These are phyloP conservation scores for Nesidiocoris tenuis DNA, from an alignment of 2,888 invertebrate species.

Conservation along the genomic window DNA sequence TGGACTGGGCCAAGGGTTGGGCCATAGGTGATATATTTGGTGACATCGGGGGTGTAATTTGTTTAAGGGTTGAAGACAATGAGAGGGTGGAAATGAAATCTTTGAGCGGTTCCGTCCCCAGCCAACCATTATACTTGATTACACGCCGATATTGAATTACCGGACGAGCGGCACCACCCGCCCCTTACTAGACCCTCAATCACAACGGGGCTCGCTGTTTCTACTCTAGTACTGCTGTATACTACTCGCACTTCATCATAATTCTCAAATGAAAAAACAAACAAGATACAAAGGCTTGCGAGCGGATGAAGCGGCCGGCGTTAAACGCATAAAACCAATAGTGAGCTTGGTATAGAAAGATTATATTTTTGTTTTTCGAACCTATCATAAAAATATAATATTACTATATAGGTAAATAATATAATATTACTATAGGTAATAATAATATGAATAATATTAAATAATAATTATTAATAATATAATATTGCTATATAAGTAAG, in stretches of 20 bases:
- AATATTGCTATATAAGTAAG: too few species aligned
- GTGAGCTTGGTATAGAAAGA: too few species aligned
- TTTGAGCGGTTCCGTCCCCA: slow-evolving; percentile 49
- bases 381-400: too few species aligned
- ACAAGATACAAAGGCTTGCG: neutral
- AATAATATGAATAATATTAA: too few species aligned
- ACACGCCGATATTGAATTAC: slow-evolving; percentile 51
- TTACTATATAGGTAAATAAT: too few species aligned
- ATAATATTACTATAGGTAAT: too few species aligned
- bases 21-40: slow-evolving; percentile 41
- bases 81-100: slow-evolving; percentile 48
- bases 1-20: neutral
- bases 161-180: neutral
- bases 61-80: slow-evolving; percentile 48
- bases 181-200: slow-evolving; percentile 36
- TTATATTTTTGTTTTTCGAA: too few species aligned
- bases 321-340: neutral
- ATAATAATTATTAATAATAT: too few species aligned
- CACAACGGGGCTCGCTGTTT: slow-evolving; percentile 23
- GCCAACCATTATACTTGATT: slow-evolving; percentile 51
- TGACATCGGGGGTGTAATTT: slow-evolving; percentile 44
- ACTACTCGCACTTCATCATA: slow-evolving; percentile 25
- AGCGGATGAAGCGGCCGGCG: slow-evolving; percentile 12
- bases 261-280: slow-evolving; percentile 22
- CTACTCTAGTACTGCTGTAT: slow-evolving; percentile 2